These are phyloP conservation scores for Sinopyrophorus schimmeli DNA, from an alignment of 2,888 invertebrate genomes.

Conservation along the genomic window DNA sequence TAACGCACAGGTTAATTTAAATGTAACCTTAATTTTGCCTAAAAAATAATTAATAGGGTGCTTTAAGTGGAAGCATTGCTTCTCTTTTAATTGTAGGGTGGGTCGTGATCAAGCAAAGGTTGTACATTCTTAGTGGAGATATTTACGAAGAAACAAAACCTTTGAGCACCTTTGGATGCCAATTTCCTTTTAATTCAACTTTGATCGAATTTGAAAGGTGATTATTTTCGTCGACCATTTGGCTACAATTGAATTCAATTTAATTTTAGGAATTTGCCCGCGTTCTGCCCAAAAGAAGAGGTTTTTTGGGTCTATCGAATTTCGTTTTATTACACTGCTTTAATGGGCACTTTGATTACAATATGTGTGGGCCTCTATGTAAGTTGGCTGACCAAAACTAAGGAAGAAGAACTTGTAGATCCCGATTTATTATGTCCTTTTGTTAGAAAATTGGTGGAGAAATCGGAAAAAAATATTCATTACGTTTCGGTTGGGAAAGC, in stretches of 20 bases:
- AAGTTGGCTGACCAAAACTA: slow-evolving; percentile 28
- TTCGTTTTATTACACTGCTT: slow-evolving; percentile 41
- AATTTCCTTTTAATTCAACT: too few relatives aligned
- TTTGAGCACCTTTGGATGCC: slow-evolving; percentile 39
- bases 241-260: too few relatives aligned
- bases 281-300: slow-evolving; percentile 2
- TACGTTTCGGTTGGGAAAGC: not conserved
- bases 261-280: not conserved
- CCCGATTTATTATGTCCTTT: slow-evolving; percentile 27
- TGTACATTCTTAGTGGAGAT: slow-evolving; percentile 38
- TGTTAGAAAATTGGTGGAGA: not conserved
- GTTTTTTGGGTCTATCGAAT: slow-evolving; percentile 37
- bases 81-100: slow-evolving; percentile 26
- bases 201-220: too few relatives aligned
- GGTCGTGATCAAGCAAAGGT: slow-evolving; percentile 36
- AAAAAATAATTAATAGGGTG: slow-evolving; percentile 34
- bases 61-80: slow-evolving; percentile 38
- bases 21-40: not conserved
- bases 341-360: slow-evolving; percentile 24
- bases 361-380: slow-evolving; percentile 25
- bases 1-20: slow-evolving; percentile 55
- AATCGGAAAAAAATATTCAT: not conserved
- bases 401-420: slow-evolving; percentile 15
- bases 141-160: slow-evolving; percentile 36
- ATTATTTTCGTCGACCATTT: too few relatives aligned